Conservation (phyloP, 2,797 vertebrate species). For the Mastacembelus armatus region DNA sequence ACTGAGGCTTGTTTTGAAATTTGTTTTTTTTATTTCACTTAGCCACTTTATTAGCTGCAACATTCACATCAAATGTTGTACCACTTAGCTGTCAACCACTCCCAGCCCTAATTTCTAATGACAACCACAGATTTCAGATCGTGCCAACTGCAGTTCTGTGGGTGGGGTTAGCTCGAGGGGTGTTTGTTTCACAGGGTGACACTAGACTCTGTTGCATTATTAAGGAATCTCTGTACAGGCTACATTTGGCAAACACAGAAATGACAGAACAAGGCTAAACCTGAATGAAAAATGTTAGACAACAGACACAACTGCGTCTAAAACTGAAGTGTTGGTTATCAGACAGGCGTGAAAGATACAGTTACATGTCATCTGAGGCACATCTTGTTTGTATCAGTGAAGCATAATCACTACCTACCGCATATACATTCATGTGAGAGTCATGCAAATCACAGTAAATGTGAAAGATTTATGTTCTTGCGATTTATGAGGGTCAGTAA, state of each 20-base stretch:
- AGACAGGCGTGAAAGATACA: neutral
- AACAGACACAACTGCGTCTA: constrained; percentile 14
- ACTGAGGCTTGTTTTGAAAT: constrained; percentile 9
- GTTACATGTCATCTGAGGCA: too few relatives aligned
- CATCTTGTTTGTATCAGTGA: constrained; percentile 4
- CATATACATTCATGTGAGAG: constrained; percentile 25
- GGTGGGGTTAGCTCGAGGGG: constrained; percentile 61
- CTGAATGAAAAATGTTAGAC: constrained; percentile 27
- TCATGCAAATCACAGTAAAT: constrained; percentile 15
- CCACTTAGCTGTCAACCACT: constrained; percentile 27
- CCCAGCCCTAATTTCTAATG: constrained; percentile 40
- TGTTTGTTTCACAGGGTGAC: constrained; percentile 68
- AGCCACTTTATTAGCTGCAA: constrained; percentile 7
- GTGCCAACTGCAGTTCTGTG: constrained; percentile 54
- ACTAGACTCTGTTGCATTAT: constrained; percentile 70
- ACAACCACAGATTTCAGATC: constrained; percentile 60
- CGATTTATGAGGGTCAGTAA: neutral
- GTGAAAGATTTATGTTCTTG: neutral
- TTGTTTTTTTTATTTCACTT: constrained; percentile 2
- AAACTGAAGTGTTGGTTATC: constrained; percentile 2
- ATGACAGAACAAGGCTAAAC: constrained; percentile 46
- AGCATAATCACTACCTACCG: neutral
- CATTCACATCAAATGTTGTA: constrained; percentile 40
- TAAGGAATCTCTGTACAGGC: constrained; percentile 44
- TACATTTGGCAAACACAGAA: constrained; percentile 37